These are phyloP conservation scores for Diachasmimorpha longicaudata DNA, from an alignment of 1,140 invertebrate genomes.

Conservation along the genomic window DNA sequence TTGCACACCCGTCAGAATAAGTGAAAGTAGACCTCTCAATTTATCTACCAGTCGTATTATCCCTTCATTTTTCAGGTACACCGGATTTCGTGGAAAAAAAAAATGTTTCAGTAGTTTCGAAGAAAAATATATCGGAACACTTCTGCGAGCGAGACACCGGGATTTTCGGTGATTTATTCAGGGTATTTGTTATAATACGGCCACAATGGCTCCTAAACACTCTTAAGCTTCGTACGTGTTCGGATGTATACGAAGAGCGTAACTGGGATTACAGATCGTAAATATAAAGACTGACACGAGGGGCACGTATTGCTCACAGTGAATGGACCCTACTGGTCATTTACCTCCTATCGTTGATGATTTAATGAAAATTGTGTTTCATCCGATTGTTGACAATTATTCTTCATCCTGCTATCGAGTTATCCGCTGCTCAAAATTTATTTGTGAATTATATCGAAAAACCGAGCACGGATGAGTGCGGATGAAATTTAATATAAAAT, in stretches of 20 bases:
- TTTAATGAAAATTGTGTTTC: background rate
- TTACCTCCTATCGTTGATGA: background rate
- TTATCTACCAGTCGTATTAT: background rate
- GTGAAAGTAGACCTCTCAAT: background rate
- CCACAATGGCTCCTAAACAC: background rate
- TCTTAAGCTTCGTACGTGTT: background rate
- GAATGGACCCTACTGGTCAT: background rate
- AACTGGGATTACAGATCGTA: constrained; percentile 7
- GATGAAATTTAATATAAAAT: no score
- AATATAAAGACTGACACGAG: constrained; percentile 5
- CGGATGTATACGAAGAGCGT: background rate
- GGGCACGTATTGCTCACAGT: background rate
- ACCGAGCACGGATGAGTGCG: no score
- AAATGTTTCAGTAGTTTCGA: background rate
- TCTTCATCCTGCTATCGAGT: background rate
- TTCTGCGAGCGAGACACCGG: no score
- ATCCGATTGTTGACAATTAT: background rate
- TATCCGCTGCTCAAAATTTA: background rate
- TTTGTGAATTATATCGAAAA: no score
- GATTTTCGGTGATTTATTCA: background rate
- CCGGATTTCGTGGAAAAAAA: background rate
- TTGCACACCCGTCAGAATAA: background rate
- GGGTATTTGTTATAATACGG: background rate
- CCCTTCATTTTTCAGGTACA: background rate
- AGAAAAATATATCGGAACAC: background rate